These are phyloP conservation scores for Notothenia rossii DNA, from an alignment of 2,113 vertebrate genomes.

Conservation along the genomic window DNA sequence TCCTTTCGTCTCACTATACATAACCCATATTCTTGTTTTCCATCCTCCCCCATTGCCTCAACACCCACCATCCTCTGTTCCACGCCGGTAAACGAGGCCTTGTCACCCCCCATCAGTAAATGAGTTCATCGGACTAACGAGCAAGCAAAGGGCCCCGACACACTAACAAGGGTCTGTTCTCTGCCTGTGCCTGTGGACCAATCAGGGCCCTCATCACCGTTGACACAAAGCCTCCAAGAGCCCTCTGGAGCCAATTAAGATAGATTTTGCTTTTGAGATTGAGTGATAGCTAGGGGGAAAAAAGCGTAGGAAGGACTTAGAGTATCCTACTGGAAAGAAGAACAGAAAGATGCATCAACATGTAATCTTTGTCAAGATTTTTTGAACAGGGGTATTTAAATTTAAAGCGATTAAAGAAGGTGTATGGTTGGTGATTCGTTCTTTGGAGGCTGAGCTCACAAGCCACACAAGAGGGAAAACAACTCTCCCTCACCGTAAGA, in stretches of 20 bases:
- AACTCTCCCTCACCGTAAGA: slow-evolving; percentile 62
- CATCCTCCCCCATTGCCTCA: neutral
- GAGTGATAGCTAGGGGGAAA: slow-evolving; percentile 69
- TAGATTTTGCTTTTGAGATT: slow-evolving; percentile 81
- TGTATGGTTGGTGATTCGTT: too few species aligned
- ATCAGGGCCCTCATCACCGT: slow-evolving; percentile 85
- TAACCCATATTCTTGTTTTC: slow-evolving; percentile 14
- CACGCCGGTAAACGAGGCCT: slow-evolving; percentile 79
- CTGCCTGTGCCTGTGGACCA: slow-evolving; percentile 87
- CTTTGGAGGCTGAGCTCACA: neutral
- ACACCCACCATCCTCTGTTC: slow-evolving; percentile 34
- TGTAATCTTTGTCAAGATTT: slow-evolving; percentile 8
- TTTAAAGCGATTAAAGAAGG: slow-evolving; percentile 2
- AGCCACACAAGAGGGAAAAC: slow-evolving; percentile 81
- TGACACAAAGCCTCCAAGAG: slow-evolving; percentile 81
- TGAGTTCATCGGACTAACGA: slow-evolving; percentile 94
- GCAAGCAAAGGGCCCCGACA: slow-evolving; percentile 85
- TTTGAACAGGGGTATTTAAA: slow-evolving; percentile 6
- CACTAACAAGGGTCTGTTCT: slow-evolving; percentile 79
- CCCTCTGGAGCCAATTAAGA: slow-evolving; percentile 87
- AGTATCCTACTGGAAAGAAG: slow-evolving; percentile 13
- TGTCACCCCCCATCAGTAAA: slow-evolving; percentile 90
- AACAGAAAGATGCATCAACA: neutral
- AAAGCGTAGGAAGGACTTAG: neutral
- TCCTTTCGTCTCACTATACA: slow-evolving; percentile 7